Percentiles rank a stretch among this genome's conserved stretches.
These are phyloP conservation scores for Limnephilus auricula DNA, from an alignment of 2,888 invertebrate genomes.

Conservation along the genomic window DNA sequence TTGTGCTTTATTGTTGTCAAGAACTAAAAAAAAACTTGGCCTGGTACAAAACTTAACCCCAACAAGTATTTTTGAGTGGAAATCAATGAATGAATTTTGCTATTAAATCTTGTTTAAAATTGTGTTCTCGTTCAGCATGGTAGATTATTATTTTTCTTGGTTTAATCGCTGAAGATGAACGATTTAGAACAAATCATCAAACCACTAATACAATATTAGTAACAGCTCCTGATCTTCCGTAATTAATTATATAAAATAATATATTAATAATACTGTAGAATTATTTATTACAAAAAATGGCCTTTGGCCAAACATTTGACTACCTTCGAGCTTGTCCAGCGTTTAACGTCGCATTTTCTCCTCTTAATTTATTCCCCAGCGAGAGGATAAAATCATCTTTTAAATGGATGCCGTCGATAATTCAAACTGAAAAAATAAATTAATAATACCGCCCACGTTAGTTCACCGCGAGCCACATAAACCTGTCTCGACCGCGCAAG, in stretches of 20 bases:
- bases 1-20: too few relatives aligned
- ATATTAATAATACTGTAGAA: conserved; percentile 5
- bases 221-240: not conserved
- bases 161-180: not conserved
- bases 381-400: conserved; percentile 38
- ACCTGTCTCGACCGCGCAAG: not conserved
- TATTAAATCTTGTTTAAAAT: not conserved
- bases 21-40: too few relatives aligned
- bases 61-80: too few relatives aligned
- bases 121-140: not conserved
- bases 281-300: conserved; percentile 26
- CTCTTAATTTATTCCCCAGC: conserved; percentile 35
- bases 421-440: conserved; percentile 45
- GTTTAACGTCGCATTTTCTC: conserved; percentile 34
- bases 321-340: conserved; percentile 2
- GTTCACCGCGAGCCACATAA: conserved; percentile 28
- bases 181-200: not conserved
- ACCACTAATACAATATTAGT: not conserved
- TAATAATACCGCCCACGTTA: conserved; percentile 43
- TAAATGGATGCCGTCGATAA: conserved; percentile 45
- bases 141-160: not conserved
- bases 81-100: too few relatives aligned
- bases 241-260: not conserved
- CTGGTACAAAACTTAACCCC: too few relatives aligned
- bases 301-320: conserved; percentile 45